Evolutionary conservation across 2,797 vertebrate species (phyloP), one percentile per base, ranked within the genome.

Genomic region (Dromococcyx pavoninus): DNA sequence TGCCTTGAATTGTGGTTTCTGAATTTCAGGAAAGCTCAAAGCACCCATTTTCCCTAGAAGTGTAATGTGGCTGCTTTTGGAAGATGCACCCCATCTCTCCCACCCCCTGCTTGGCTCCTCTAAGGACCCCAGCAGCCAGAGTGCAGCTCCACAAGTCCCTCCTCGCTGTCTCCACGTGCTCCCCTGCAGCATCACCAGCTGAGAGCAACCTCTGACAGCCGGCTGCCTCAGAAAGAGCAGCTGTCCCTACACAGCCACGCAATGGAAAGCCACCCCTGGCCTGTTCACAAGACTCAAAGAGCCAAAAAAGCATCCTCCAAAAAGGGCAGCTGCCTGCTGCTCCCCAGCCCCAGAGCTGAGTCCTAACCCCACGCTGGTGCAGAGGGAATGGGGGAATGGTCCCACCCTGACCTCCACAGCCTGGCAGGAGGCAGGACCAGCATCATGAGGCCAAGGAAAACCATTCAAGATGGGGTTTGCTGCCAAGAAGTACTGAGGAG

Each of bases 401-500:
- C 39, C 56, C 76, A 23, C 35, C 35, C 48, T 2, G 2, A 64
- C 54, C 54, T 33, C 60, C 48, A 3, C 54, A 76, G 64, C 43
- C 39, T 66, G 65, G 88, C 80, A 62, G 57, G 41, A 76, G 83
- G 72, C 61, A 77, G 54, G 17, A 71, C 32, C 54, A 23, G 54
- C 28, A 14, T 16, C 5, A 1, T 5, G 0, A 51, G 70, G 80
- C 85, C 92, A 88, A 73, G 43, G 50, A 62, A 88, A 85, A 88
- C 50, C 33, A 9, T n/a, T 58, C 48, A 58, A 67, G 85, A 30
- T 0, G 2, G 1, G 1, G 35, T 11, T 51, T 1, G 5, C 60
- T 88, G 92, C 71, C 89, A 88, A 86, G 80, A 80, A 30, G 65
- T 46, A 67, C 85, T 2, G 4, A 39, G 32, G 43, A 85, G 80